Percentiles rank a stretch among this genome's conserved stretches.
phyloP scores from a whole-genome alignment of 2,113 vertebrate genomes.

The Pseudopodoces humilis region DNA sequence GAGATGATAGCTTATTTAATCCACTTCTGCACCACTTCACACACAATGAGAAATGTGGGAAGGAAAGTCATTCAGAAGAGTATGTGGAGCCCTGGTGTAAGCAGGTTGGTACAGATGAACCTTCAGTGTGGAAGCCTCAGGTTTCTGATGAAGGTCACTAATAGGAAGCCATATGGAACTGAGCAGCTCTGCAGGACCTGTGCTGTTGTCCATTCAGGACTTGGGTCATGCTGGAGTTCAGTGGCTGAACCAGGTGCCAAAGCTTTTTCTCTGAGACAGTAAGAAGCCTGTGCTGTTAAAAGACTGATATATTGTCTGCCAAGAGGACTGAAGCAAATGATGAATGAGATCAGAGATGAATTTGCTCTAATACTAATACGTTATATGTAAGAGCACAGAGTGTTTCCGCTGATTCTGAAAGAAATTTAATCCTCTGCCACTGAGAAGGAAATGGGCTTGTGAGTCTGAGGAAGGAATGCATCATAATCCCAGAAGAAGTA shows the following conservation, averaged over 20 bases:
- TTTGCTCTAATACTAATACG: slow-evolving; percentile 38
- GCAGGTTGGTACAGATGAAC: neutral
- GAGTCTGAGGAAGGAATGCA: slow-evolving; percentile 29
- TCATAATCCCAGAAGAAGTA: slow-evolving; percentile 47
- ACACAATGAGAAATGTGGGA: slow-evolving; percentile 21
- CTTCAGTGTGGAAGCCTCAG: neutral
- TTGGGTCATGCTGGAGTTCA: neutral
- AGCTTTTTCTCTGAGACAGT: neutral
- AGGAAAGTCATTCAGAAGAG: neutral
- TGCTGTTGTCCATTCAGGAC: neutral
- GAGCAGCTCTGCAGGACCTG: neutral
- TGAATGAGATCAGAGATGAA: slow-evolving; percentile 53
- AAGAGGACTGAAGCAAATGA: slow-evolving; percentile 19
- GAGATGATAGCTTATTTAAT: slow-evolving; percentile 50
- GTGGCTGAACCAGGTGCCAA: neutral
- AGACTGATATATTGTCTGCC: neutral
- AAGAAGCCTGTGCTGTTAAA: neutral
- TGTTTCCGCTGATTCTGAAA: slow-evolving; percentile 57
- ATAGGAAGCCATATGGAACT: neutral
- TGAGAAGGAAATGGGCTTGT: slow-evolving; percentile 57
- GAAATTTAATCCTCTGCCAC: slow-evolving; percentile 53
- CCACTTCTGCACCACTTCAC: slow-evolving; percentile 31
- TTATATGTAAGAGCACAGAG: slow-evolving; percentile 42
- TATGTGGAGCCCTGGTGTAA: rapidly evolving
- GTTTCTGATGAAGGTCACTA: neutral